phyloP scores from a whole-genome alignment of 2,113 vertebrate species.

The Pituophis catenifer region DNA sequence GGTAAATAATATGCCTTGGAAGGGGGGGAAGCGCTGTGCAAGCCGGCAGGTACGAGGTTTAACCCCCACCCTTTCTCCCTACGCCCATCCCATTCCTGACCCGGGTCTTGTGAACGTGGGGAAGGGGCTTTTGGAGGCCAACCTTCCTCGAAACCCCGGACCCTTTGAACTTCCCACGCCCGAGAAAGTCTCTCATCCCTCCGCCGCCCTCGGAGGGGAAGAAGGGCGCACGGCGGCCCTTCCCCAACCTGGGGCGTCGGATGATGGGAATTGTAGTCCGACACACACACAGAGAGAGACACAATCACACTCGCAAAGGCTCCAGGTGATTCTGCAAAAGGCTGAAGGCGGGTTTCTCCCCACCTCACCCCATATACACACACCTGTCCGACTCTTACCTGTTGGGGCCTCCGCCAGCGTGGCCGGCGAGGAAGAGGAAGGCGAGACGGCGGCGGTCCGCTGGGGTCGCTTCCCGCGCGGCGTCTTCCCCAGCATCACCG shows the following conservation, averaged over 20 bases:
- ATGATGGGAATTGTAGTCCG: background rate
- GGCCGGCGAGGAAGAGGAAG: background rate
- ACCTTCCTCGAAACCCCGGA: background rate
- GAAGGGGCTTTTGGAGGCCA: background rate
- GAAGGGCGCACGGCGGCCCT: background rate
- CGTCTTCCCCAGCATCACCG: conserved; percentile 21
- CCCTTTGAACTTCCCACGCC: background rate
- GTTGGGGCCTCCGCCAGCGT: background rate
- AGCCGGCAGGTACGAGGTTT: background rate
- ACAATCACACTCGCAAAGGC: fast-evolving
- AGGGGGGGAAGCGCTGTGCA: too few relatives aligned
- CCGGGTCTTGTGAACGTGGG: background rate
- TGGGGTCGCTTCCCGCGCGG: conserved; percentile 4
- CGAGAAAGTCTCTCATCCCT: background rate
- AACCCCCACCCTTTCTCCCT: too few relatives aligned
- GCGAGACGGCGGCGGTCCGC: conserved; percentile 15
- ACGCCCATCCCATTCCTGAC: too few relatives aligned
- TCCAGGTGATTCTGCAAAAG: background rate
- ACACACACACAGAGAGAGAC: background rate
- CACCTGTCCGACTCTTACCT: background rate
- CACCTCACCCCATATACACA: background rate
- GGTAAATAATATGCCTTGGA: too few relatives aligned
- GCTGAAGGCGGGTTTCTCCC: too few relatives aligned
- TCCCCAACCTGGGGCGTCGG: background rate
- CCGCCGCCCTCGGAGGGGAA: background rate